A percentile compares a stretch with the other conserved stretches of the same genome.
phyloP scores from a whole-genome alignment of 2,113 vertebrate genomes.

The Phaethon lepturus region DNA sequence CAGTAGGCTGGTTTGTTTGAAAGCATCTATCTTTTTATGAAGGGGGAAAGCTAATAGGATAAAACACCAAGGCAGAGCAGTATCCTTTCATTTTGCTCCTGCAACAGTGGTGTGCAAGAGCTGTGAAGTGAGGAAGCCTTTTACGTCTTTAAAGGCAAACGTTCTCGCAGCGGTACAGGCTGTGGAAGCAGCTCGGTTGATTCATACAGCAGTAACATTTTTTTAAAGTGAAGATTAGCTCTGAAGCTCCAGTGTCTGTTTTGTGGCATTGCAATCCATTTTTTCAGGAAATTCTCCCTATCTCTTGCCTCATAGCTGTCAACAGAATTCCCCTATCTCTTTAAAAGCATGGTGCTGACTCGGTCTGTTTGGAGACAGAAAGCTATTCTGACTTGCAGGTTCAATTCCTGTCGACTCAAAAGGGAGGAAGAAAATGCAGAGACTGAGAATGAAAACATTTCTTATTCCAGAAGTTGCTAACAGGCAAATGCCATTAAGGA shows the following conservation, averaged over 20 bases:
- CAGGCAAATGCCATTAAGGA: slow-evolving; percentile 40
- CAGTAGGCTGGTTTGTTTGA: background rate
- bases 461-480: slow-evolving; percentile 57
- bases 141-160: background rate
- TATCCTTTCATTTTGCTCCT: background rate
- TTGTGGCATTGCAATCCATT: background rate
- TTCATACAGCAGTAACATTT: background rate
- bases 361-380: slow-evolving; percentile 54
- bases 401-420: slow-evolving; percentile 62
- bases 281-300: background rate
- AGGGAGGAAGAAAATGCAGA: slow-evolving; percentile 40
- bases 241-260: background rate
- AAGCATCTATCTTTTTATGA: background rate
- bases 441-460: slow-evolving; percentile 58
- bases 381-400: slow-evolving; percentile 64
- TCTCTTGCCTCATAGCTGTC: background rate
- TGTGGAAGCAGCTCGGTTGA: background rate
- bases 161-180: background rate
- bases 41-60: background rate
- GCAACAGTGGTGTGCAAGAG: background rate
- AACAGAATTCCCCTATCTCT: background rate
- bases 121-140: background rate
- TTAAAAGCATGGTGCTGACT: background rate
- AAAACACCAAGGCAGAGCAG: background rate
- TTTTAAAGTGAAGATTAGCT: background rate